Base-by-base conservation (phyloP, 64 coral and sea anemone species). In the Anthopleura sola region DNA sequence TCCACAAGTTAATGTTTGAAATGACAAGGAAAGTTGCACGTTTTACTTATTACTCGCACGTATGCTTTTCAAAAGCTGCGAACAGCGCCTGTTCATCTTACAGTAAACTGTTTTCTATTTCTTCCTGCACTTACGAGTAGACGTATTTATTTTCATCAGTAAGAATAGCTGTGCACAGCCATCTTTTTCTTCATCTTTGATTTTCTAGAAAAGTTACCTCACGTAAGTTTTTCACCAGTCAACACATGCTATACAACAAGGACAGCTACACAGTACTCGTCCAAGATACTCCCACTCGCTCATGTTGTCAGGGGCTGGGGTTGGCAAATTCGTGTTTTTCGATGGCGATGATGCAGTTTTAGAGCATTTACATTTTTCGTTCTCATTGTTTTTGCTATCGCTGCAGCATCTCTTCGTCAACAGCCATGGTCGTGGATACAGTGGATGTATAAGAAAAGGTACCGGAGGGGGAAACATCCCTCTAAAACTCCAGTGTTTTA, bases 231-330 rank as follows among this genome's bases (percentile, higher is more conserved):
- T 54, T 81, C 24, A 91, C 89, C 89, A 91, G 39, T 86, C 89
- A 26, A 47, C 58, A 55, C 85, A 84, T 37, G 33, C 85, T 33
- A 80, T 58, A 32, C 84, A 80, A 23, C 89, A 91, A 47, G 89
- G 89, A 71, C 89, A 91, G 56, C 89, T 91, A 75, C 83, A 86
- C 75, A 91, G 38, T 17, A 91, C 89, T 71, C 60, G 75, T 28
- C 89, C 89, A 33, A 91, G 49, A 39, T 86, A 91, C 21, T 86
- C 89, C 89, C 89, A 91, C 55, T 86, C 89, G 17, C 89, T 69
- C 48, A 83, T 83, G 33, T 38, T 79, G 6, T 4, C 14, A 33
- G 76, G 76, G 18, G 76, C 38, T 3, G 76, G 37, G 18, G 76
- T 79, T 44, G 76, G 36, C 20, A 44, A 23, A 23, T 18, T 16